phyloP scores from a whole-genome alignment of 2,888 invertebrate genomes.

The Noctua fimbriata region DNA sequence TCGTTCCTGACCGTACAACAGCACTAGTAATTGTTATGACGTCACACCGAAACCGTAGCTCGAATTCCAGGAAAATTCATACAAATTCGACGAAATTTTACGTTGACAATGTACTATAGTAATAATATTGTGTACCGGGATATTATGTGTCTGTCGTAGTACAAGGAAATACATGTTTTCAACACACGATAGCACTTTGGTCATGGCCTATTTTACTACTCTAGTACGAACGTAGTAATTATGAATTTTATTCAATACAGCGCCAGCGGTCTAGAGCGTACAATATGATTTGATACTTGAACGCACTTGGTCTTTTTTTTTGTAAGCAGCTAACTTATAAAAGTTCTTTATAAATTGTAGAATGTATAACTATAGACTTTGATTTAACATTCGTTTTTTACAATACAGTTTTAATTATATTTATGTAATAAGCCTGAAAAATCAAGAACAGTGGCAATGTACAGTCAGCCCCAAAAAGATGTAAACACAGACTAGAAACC shows the following conservation, averaged over 20 bases:
- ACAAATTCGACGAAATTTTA: neutral
- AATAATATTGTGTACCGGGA: neutral
- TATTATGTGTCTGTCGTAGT: neutral
- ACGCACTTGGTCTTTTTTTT: neutral
- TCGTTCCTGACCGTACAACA: neutral
- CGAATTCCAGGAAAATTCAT: neutral
- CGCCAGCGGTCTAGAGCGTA: neutral
- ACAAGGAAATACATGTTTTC: neutral
- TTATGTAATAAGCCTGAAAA: neutral
- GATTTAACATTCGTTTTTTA: neutral
- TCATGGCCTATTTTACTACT: slow-evolving; percentile 6
- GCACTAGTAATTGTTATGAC: neutral
- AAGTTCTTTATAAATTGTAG: neutral
- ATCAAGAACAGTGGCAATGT: neutral
- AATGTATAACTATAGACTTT: neutral
- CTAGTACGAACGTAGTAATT: slow-evolving; percentile 17
- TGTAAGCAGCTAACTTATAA: neutral
- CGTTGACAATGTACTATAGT: neutral
- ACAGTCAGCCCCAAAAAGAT: too few relatives aligned
- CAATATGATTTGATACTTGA: slow-evolving; percentile 11
- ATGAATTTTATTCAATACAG: slow-evolving; percentile 10
- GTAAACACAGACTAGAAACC: too few relatives aligned
- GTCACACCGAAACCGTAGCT: neutral
- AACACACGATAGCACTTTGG: neutral
- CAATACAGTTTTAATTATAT: neutral